Evolutionary conservation across 2,113 vertebrate genomes (phyloP), one percentile per base, ranked within the genome.

Genomic region (Ptilonorhynchus violaceus): DNA sequence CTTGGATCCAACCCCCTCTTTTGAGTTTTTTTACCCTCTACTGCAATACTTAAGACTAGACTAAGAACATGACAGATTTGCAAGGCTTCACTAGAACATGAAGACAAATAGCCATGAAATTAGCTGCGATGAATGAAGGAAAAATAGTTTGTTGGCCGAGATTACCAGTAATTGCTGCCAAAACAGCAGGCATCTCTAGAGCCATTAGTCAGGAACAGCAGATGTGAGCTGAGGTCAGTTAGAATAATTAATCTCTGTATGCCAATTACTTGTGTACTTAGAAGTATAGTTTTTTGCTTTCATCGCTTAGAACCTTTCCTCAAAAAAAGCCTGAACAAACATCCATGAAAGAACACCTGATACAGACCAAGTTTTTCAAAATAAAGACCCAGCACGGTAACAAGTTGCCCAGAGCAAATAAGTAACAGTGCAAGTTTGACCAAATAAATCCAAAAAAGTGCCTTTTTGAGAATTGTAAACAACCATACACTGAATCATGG

Each of bases 71-170:
- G 72, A 50, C 46, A 91, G 39, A 84, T 79, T 79, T 90, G 37
- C 53, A 76, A 62, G 42, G 33, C 53, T 91, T 79, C 49, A 53
- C 33, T 62, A 42, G 70, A 88, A 85, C 42, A 80, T 92, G 74
- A 76, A 85, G 55, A 85, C 74, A 91, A 92, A 88, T 63, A 93
- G 35, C 78, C 70, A 67, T 92, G 81, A 96, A 93, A 96, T 93
- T 86, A 94, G 75, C 64, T 88, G 35, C 90, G 67, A 79, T 94
- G 83, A 95, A 94, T 85, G 55, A 59, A 84, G 33, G 67, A 74
- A 94, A 93, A 92, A 52, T 63, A 70, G 39, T 85, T 82, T 73
- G 20, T 87, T 96, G 96, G 92, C 85, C 4, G 75, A 95, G 70
- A 62, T 82, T 75, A 39, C 21, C 31, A 42, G 39, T 92, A 76